Base-by-base conservation (phyloP, 2,888 invertebrate genomes). In the Amphipoea lucens region DNA sequence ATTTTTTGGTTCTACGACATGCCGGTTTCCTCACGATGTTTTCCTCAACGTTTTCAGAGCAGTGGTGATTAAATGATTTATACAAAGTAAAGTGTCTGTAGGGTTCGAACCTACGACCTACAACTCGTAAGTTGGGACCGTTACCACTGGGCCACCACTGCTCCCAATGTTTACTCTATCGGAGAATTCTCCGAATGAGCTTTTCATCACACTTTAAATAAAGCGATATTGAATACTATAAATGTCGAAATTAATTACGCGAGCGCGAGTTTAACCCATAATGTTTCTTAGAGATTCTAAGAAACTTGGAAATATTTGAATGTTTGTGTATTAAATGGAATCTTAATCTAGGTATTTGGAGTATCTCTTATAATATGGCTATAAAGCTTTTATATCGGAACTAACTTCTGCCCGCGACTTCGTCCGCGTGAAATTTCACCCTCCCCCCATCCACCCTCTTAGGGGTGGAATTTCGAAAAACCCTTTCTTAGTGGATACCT, bases 311-410 rank as follows among this genome's bases (percentile, higher is more conserved):
- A 78, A 76, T 42, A 70, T 76, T n/a, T 42, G 0, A 75, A 57
- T 80, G 11, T 66, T 76, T 54, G 23, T 54, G 12, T 7, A 48
- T 42, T 70, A 71, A 76, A 57, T 51, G n/a, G 42, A 65, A 51
- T 36, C n/a, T 20, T 63, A 66, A 74, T 63, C 63, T 67, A 29
- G 29, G 29, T 29, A 80, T 76, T 83, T 62, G 54, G 6, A 62
- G 51, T 75, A 1, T 70, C 9, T 75, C 0, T 3, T 14, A 36
- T 23, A 9, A 57, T 60, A 7, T 45, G 42, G 4, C n/a, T 57
- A 12, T 48, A 14, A 71, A 67, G 42, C 36, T 72, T 69, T 62
- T 84, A 72, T 7, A 14, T 14, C 17, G 17, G 36, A 81, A 29
- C 29, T 29, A 29, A 29, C 29, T 29, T 29, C 29, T 29, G 29